Base-by-base conservation (phyloP, 1,140 invertebrate genomes). In the Lysiphlebus fabarum region DNA sequence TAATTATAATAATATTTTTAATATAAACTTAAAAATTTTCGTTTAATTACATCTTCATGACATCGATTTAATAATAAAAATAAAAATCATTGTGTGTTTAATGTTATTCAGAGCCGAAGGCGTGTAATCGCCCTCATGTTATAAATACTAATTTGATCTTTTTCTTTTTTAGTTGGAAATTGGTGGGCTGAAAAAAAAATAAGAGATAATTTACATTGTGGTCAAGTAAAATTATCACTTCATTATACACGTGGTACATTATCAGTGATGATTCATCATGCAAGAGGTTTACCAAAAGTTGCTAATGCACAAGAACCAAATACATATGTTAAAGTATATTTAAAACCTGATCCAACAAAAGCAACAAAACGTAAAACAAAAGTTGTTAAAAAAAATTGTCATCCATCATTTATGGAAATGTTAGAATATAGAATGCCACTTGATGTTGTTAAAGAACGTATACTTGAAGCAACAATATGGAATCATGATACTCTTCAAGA, bases 391-490 rank as follows among this genome's bases (percentile, higher is more conserved):
- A 88, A 90, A 67, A 95, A 91, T 72, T 93, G 90, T 71, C 92
- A 97, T 81, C 95, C 95, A 7, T 95, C 93, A 33, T 99, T 95
- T 78, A 98, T 98, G 93, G 95, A 98, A 86, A 95, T 95, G 90
- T 79, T 96, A 68, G 91, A 93, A 68, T 97, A 96, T 70, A 83
- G 91, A 63, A 86, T 96, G 80, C 86, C 91, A 2, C 69, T 95
- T 44, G 90, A 95, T 53, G 85, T 91, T 38, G 83, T 98, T 3
- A 83, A 85, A 65, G 80, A 83, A 54, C 83, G 89, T 53, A 85
- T 82, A 6, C 78, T 98, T 11, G 91, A 96, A 80, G 92, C 95
- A 0, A 95, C 94, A 1, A 89, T 98, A 11, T 97, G 95, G 95
- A 91, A 93, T 73, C 91, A 96, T 72, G 95, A 96, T 76, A 86